phyloP scores from a whole-genome alignment of 2,797 vertebrate species.

The Gadopsis marmoratus region DNA sequence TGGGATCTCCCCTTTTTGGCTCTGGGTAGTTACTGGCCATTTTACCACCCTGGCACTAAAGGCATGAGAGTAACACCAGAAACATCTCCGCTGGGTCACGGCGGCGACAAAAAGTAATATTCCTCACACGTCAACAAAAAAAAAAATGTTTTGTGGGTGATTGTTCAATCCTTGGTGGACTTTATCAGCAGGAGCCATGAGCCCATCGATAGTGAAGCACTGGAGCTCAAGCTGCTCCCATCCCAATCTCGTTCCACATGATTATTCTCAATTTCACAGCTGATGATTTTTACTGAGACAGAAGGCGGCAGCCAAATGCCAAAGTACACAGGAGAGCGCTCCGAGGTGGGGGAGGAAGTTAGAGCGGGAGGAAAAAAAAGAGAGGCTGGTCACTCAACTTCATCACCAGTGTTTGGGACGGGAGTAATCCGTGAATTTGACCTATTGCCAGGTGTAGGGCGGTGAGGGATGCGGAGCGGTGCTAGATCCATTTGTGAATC shows the following conservation, averaged over 20 bases:
- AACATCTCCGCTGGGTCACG: conserved; percentile 14
- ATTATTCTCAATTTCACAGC: conserved; percentile 88
- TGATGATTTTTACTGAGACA: conserved; percentile 84
- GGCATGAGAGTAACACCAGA: background rate
- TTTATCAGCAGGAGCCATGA: conserved; percentile 75
- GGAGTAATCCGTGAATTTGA: conserved; percentile 57
- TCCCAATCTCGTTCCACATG: conserved; percentile 85
- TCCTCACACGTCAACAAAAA: conserved; percentile 42
- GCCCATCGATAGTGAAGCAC: conserved; percentile 69
- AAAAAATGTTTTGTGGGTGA: conserved; percentile 47
- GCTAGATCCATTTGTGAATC: conserved; percentile 9
- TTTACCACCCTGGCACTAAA: conserved; percentile 22
- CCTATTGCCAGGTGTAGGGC: conserved; percentile 29
- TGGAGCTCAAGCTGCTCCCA: conserved; percentile 80
- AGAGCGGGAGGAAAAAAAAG: conserved; percentile 15
- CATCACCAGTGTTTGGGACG: conserved; percentile 57
- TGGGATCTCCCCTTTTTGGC: conserved; percentile 25
- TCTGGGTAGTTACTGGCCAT: conserved; percentile 16
- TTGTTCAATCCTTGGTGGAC: conserved; percentile 67
- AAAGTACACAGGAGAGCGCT: conserved; percentile 69
- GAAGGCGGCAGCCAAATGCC: conserved; percentile 77
- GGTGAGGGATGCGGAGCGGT: background rate
- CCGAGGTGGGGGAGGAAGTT: conserved; percentile 60
- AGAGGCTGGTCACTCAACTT: conserved; percentile 64
- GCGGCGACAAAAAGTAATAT: conserved; percentile 50